Evolutionary conservation across 2,888 invertebrate genomes (phyloP).

Genomic region (Orgyia antiqua): DNA sequence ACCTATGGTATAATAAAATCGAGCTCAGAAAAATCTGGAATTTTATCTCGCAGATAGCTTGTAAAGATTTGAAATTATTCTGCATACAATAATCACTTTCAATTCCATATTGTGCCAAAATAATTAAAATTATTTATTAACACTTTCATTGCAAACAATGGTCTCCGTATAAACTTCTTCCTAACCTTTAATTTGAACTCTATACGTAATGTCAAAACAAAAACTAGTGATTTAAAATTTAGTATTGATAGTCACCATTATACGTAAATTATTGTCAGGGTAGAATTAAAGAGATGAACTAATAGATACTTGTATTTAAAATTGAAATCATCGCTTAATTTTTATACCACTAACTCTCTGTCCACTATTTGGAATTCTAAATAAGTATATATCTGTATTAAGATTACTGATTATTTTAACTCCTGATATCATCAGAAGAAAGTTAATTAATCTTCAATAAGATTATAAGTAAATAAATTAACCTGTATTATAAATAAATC

Average conservation of each 20-base stretch:
- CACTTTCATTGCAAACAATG: constrained; percentile 23
- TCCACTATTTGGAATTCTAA: constrained; percentile 52
- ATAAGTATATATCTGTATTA: constrained; percentile 33
- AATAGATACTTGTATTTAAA: constrained; percentile 57
- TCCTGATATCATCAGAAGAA: constrained; percentile 61
- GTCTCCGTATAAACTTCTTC: constrained; percentile 31
- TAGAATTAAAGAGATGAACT: constrained; percentile 68
- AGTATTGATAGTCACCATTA: constrained; percentile 83
- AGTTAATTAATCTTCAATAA: constrained; percentile 20
- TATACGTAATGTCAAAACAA: constrained; percentile 67
- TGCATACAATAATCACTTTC: constrained; percentile 37
- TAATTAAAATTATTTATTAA: constrained; percentile 39
- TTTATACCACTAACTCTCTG: constrained; percentile 64
- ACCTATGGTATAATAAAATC: too few relatives aligned
- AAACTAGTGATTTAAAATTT: constrained; percentile 60
- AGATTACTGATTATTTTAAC: constrained; percentile 38
- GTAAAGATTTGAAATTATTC: constrained; percentile 20
- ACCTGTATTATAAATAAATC: constrained; percentile 11
- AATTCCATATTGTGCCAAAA: constrained; percentile 72
- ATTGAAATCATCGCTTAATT: constrained; percentile 62
- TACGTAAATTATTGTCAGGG: constrained; percentile 95
- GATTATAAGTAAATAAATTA: neutral
- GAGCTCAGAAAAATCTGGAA: constrained; percentile 25
- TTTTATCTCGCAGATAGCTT: constrained; percentile 16
- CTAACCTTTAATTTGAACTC: constrained; percentile 31